Evolutionary conservation across 2,113 vertebrate species (phyloP), one percentile per base, ranked within the genome.

Genomic region (Ranitomeya variabilis): DNA sequence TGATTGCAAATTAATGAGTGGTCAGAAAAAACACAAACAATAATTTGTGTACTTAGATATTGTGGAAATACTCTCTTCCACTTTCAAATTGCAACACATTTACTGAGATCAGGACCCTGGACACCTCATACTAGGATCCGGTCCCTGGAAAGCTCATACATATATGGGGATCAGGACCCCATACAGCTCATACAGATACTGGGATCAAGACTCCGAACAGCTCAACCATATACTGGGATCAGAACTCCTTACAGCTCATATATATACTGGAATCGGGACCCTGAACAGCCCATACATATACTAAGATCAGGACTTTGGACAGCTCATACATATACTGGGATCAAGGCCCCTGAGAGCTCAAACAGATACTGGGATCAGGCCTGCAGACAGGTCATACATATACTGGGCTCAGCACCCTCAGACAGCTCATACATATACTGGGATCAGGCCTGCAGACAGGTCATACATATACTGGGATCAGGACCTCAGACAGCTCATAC

Each of bases 1-100:
- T 86, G 67, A 60, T 18, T 18, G n/a, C 66, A 67, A 26, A 26
- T 73, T 85, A 71, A 55, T 73, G 55, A 76, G 67, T 21, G 71
- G 23, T 31, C 84, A 85, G 64, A n/a, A 10, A 73, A 66, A 18
- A 18, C 21, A 11, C 26, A 31, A 1, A 31, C 2, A 31, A 31
- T 31, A 31, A 31, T 31, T 31, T 31, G 26, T 31, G 26, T 31
- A 31, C 26, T 31, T 31, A 31, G 26, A 31, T 31, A 31, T 31
- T 31, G 26, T 31, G 26, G 26, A 31, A 31, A 31, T 31, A 31
- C 26, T 31, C 26, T 31, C 26, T 2, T 31, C 26, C 26, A 31
- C 26, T 1, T 31, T 31, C 26, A 31, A 31, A 31, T 31, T 31
- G 26, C 26, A 31, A 31, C 26, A 51, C 18, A 77, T 9, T 7